Percentiles rank a stretch among this genome's conserved stretches.
Conservation (phyloP, 2,888 invertebrate genomes). For the Sabatieria punctata region DNA sequence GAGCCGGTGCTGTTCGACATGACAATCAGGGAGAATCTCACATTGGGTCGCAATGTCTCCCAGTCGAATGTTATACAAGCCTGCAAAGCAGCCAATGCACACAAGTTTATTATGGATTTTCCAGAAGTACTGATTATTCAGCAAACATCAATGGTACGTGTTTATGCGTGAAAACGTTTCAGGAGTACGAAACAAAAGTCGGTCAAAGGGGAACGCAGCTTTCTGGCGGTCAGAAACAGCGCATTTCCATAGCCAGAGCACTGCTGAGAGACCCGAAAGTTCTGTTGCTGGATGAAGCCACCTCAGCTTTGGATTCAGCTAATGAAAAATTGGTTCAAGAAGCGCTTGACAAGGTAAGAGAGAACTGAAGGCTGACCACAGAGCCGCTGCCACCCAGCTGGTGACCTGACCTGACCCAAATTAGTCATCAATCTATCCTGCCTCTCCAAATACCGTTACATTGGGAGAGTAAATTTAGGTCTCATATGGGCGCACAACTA, state of each 20-base stretch:
- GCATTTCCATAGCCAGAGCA: constrained; percentile 66
- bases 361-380: too few relatives aligned
- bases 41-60: constrained; percentile 47
- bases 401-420: too few relatives aligned
- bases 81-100: constrained; percentile 29
- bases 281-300: constrained; percentile 44
- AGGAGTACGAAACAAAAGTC: constrained; percentile 55
- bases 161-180: too few relatives aligned
- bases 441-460: too few relatives aligned
- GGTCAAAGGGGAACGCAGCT: constrained; percentile 57
- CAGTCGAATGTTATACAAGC: constrained; percentile 23
- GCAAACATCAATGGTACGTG: too few relatives aligned
- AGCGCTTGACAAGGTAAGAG: neutral
- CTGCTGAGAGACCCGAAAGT: constrained; percentile 45
- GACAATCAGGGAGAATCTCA: constrained; percentile 71
- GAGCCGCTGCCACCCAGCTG: too few relatives aligned
- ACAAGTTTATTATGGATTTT: constrained; percentile 28
- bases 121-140: too few relatives aligned
- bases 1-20: constrained; percentile 74
- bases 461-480: too few relatives aligned
- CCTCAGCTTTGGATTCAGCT: constrained; percentile 51
- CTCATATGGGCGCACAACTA: neutral
- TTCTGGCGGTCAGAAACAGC: constrained; percentile 70
- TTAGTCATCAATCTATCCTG: too few relatives aligned
- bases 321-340: constrained; percentile 41